phyloP scores from a whole-genome alignment of 2,113 vertebrate genomes.

The Elaphurus davidianus region DNA sequence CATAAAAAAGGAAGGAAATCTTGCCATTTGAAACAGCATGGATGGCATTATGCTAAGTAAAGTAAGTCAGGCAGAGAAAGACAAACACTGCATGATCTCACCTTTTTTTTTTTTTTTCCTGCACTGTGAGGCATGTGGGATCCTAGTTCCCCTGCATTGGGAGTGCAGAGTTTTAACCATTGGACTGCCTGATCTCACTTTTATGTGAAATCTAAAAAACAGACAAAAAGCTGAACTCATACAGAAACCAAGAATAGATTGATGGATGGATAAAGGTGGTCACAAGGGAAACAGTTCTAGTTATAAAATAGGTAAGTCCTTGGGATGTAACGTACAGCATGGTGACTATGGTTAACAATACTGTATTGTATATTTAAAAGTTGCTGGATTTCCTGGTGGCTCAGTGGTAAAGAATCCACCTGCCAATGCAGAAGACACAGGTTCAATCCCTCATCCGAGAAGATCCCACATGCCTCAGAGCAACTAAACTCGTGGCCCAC shows the following conservation, averaged over 20 bases:
- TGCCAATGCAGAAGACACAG: background rate
- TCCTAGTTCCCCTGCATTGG: background rate
- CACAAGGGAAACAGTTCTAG: background rate
- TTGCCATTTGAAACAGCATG: background rate
- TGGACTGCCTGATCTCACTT: background rate
- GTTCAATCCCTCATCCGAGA: background rate
- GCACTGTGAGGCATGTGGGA: background rate
- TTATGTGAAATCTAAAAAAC: background rate
- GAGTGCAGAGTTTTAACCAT: background rate
- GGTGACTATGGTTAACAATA: background rate
- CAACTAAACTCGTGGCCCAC: background rate
- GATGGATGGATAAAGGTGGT: background rate
- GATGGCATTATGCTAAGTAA: background rate
- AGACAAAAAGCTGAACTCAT: background rate
- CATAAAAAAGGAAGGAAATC: background rate
- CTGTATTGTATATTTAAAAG: background rate
- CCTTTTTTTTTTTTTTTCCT: background rate
- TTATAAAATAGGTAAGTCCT: background rate
- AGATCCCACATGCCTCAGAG: background rate
- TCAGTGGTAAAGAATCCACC: background rate
- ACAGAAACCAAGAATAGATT: background rate
- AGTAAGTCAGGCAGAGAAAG: background rate
- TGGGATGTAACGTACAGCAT: background rate
- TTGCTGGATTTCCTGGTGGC: background rate
- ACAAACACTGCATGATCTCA: background rate